A percentile compares a stretch with the other conserved stretches of the same genome.
Evolutionary conservation across 1,140 invertebrate genomes (phyloP).

Genomic region (Battus philenor): DNA sequence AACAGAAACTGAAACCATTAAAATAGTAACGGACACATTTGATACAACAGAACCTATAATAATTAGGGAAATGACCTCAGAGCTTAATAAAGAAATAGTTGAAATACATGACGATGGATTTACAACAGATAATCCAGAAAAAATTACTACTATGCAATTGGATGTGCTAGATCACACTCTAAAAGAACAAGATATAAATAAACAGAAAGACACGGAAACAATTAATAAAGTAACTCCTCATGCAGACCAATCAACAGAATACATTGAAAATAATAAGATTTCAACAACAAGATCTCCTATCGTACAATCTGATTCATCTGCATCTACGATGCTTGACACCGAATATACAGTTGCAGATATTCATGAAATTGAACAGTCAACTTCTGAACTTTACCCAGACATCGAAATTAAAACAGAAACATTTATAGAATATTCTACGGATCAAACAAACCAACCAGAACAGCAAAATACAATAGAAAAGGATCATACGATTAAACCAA

Average conservation of each 20-base stretch:
- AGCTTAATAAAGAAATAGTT: not conserved
- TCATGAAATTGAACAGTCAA: constrained; percentile 4
- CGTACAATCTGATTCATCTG: constrained; percentile 4
- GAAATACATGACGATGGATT: not conserved
- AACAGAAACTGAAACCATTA: not conserved
- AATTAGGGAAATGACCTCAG: not conserved
- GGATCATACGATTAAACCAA: not conserved
- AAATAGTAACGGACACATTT: not conserved
- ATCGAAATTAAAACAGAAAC: not conserved
- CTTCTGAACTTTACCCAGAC: not conserved
- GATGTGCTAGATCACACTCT: constrained; percentile 2
- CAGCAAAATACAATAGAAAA: not conserved
- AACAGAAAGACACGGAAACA: constrained; percentile 8
- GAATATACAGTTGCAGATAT: not conserved
- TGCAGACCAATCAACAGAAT: too few species aligned
- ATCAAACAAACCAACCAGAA: not conserved
- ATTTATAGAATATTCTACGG: not conserved
- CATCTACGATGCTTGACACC: not conserved
- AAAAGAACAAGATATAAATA: constrained; percentile 1
- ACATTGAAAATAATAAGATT: not conserved
- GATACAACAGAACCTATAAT: not conserved
- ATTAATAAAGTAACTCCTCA: not conserved
- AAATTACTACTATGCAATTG: not conserved
- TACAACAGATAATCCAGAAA: not conserved
- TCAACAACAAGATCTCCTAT: not conserved